These are phyloP conservation scores for Nomada goodeniana DNA, from an alignment of 2,888 invertebrate genomes.

Conservation along the genomic window DNA sequence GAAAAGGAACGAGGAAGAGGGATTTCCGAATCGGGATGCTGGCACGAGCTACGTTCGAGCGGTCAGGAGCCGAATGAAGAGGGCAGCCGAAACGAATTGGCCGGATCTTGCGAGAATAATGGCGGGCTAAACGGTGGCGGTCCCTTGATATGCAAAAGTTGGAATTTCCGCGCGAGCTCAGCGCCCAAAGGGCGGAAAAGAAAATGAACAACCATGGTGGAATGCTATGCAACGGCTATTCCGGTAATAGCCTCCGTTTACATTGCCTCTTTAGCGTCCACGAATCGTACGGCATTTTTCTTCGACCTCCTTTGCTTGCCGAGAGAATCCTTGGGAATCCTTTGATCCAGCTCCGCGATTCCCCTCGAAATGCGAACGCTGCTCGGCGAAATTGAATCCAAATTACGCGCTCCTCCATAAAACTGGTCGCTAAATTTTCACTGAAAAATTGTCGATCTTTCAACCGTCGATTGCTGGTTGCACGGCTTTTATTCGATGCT, in stretches of 20 bases:
- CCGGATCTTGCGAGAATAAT: conserved; percentile 73
- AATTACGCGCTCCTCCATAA: background rate
- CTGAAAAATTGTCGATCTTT: too few relatives aligned
- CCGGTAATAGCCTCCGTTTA: conserved; percentile 79
- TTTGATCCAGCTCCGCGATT: conserved; percentile 68
- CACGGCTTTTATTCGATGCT: too few relatives aligned
- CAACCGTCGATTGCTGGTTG: too few relatives aligned
- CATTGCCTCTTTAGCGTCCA: conserved; percentile 79
- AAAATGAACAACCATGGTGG: conserved; percentile 46
- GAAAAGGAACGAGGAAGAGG: background rate
- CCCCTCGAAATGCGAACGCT: background rate
- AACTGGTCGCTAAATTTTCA: too few relatives aligned
- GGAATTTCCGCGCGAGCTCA: conserved; percentile 76
- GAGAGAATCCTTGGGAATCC: conserved; percentile 50
- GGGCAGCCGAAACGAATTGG: conserved; percentile 67
- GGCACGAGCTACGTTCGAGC: background rate
- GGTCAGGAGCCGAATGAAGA: conserved; percentile 5
- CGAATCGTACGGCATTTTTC: conserved; percentile 76
- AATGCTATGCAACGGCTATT: conserved; percentile 74
- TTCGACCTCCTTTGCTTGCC: conserved; percentile 62
- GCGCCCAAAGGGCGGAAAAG: conserved; percentile 25
- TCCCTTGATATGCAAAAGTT: conserved; percentile 81
- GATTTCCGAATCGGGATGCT: background rate
- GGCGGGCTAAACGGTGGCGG: conserved; percentile 80
- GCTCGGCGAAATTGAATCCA: background rate